Conservation (phyloP, 2,888 invertebrate species). For the Luperina testacea region DNA sequence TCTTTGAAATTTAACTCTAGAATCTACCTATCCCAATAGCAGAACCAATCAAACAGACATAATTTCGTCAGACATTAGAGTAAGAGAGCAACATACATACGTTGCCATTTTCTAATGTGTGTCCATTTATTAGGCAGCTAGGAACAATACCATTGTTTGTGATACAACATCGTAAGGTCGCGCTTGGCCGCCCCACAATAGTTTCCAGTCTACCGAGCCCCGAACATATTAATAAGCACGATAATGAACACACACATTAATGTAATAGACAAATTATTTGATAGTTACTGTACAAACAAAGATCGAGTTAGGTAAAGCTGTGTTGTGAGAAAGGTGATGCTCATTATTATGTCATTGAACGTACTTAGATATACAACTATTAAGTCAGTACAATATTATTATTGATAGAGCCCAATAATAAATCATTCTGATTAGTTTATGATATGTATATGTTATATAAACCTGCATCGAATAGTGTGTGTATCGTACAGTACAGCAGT, state of each 20-base stretch:
- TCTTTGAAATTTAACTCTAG: conserved; percentile 1
- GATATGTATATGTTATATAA: conserved; percentile 11
- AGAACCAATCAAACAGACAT: conserved; percentile 13
- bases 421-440: conserved; percentile 29
- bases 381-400: neutral
- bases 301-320: neutral
- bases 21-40: neutral
- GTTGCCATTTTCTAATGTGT: conserved; percentile 34
- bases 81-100: conserved; percentile 8
- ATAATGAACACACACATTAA: conserved; percentile 37
- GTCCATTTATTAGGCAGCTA: conserved; percentile 56
- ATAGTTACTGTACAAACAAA: conserved; percentile 14
- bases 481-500: conserved; percentile 71
- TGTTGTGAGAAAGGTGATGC: conserved; percentile 11
- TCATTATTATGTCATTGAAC: conserved; percentile 15
- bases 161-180: conserved; percentile 66
- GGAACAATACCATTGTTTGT: conserved; percentile 69
- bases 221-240: conserved; percentile 58
- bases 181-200: conserved; percentile 71
- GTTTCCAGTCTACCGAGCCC: conserved; percentile 73
- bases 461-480: conserved; percentile 32
- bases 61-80: conserved; percentile 7
- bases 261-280: conserved; percentile 30
- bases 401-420: conserved; percentile 20
- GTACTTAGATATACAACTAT: neutral